Base-by-base conservation (phyloP, 2,888 invertebrate species). In the Argyresthia goedartella region DNA sequence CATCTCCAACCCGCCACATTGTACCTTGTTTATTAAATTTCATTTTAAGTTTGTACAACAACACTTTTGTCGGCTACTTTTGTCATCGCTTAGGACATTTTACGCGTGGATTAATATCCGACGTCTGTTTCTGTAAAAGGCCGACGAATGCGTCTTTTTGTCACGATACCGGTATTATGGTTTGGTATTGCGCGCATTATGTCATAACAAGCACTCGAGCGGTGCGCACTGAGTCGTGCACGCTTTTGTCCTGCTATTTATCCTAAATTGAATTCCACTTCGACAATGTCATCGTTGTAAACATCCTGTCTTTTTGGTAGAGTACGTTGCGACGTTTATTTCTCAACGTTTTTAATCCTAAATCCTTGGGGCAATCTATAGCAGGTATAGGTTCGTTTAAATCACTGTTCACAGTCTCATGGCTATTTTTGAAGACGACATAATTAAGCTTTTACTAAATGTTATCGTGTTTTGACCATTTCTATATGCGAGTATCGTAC, bases 31-130 rank as follows among this genome's bases (percentile, higher is more conserved):
- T 86, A 86, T 86, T 86, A 86, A 86, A 86, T 81, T 86, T 86
- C 81, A 86, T 86, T 86, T 86, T 84, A 82, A 74, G 75, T 82
- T 81, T 72, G 78, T 85, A 81, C 81, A 81, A 84, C 84, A 84
- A 84, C 86, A 84, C 85, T 86, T 80, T 84, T 84, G 84, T 82
- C 81, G 81, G 77, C 66, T 60, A 66, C 69, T 52, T 85, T 85
- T 85, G 74, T 81, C 58, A 58, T 63, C 69, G 71, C 81, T 82
- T 80, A 86, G 81, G 87, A 87, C 87, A 87, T 85, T 87, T 86
- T 82, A 80, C 87, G 85, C 78, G 67, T 78, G 86, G 81, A 82
- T 82, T 82, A 78, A 63, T 67, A 62, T 60, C 73, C 76, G 81
- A 82, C 76, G 75, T 76, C 66, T 72, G 67, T 76, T 73, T 78